Base-by-base conservation (phyloP, 1,140 invertebrate species). In the Brachionus sp. region DNA sequence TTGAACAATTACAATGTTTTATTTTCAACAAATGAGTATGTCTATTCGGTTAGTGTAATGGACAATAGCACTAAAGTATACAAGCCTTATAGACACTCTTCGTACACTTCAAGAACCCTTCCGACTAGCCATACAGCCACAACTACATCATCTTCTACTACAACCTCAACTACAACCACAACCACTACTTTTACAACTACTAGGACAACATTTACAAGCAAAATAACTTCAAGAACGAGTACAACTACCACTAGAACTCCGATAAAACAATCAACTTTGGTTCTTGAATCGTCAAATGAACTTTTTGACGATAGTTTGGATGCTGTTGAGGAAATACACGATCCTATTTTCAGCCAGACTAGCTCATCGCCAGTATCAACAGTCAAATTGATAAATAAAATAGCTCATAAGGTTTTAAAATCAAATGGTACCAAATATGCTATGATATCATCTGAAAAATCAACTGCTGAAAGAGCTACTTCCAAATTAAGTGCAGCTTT, bases 1-100 rank as follows among this genome's bases (percentile, higher is more conserved):
- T 12, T 80, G n/a, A 19, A 23, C 19, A 62, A 13, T 25, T 62
- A 42, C 39, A 57, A 80, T 13, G n/a, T 25, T 62, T 62, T 80
- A n/a, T 80, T 80, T 64, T 57, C 77, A 19, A 80, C 77, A 62
- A 57, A 80, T 42, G 77, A 80, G 42, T 80, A 80, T 25, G 57
- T 42, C n/a, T 80, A 80, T 42, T 80, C 77, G 1, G 62, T 80
- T 23, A 80, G 57, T 66, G 5, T 80, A 23, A 62, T 62, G 77
- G 62, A 80, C 16, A 80, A 80, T 37, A 62, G 46, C 3, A 80
- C 77, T 13, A 62, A 50, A 10, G 46, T 80, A n/a, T 57, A 25
- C 50, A 33, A 25, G 5, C 29, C 77, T 62, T 16, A 35, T 64
- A 42, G 16, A 42, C 23, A 9, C n/a, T 16, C 37, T n/a, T 19